These are phyloP conservation scores for Parnassius smintheus DNA, from an alignment of 2,888 invertebrate species.

Conservation along the genomic window DNA sequence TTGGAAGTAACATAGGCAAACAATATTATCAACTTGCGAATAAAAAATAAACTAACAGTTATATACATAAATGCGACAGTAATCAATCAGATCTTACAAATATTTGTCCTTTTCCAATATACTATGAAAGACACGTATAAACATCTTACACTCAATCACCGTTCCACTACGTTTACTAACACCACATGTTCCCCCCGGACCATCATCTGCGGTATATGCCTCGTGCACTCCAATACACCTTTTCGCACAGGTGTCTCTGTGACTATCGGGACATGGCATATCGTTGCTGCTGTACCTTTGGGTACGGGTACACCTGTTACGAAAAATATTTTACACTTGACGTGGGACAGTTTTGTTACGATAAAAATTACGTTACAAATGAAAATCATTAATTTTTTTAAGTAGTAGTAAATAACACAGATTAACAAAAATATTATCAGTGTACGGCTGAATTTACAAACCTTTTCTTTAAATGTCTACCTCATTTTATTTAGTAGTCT, in stretches of 20 bases:
- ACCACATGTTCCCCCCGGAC: slow-evolving; percentile 90
- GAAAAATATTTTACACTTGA: neutral
- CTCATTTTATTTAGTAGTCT: no score
- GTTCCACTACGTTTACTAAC: slow-evolving; percentile 66
- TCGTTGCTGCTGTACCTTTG: slow-evolving; percentile 62
- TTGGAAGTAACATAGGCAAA: no score
- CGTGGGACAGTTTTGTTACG: neutral
- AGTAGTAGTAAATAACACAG: no score
- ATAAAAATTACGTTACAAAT: no score
- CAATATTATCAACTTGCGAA: no score
- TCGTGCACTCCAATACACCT: slow-evolving; percentile 84
- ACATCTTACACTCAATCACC: slow-evolving; percentile 17
- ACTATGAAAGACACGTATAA: neutral
- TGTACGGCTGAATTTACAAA: no score
- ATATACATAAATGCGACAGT: neutral
- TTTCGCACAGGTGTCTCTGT: slow-evolving; percentile 80
- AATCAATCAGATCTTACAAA: neutral
- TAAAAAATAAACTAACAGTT: no score
- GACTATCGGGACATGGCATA: slow-evolving; percentile 77
- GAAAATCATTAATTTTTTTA: no score
- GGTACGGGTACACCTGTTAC: slow-evolving; percentile 59
- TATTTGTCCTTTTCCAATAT: neutral
- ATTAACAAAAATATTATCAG: no score
- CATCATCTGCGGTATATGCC: slow-evolving; percentile 85
- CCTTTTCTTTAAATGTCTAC: no score